A percentile compares a stretch with the other conserved stretches of the same genome.
Conservation (phyloP, 2,113 vertebrate genomes). For the Boleophthalmus pectinirostris region DNA sequence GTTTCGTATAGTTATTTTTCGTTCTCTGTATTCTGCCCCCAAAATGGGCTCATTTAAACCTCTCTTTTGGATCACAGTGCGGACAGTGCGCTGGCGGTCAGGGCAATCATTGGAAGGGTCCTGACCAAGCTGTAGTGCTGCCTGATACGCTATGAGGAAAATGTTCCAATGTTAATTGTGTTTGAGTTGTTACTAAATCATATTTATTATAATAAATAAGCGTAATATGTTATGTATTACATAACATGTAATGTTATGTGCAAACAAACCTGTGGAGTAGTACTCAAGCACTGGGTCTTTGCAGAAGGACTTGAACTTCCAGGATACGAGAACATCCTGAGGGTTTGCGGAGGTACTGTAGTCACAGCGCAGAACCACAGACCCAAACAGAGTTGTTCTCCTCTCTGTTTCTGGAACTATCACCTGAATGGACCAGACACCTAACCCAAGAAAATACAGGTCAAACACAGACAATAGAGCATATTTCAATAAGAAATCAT, state of each 20-base stretch:
- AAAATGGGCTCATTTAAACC: constrained; percentile 85
- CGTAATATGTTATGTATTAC: too few relatives aligned
- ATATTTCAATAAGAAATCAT: background rate
- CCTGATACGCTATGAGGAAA: constrained; percentile 83
- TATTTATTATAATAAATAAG: too few relatives aligned
- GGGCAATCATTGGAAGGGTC: constrained; percentile 90
- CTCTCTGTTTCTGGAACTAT: constrained; percentile 80
- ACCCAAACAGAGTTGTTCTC: constrained; percentile 86
- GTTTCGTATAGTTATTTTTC: constrained; percentile 93
- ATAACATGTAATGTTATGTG: background rate
- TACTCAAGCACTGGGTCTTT: constrained; percentile 95
- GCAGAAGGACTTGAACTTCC: constrained; percentile 96
- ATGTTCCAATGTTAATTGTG: background rate
- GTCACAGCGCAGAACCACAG: constrained; percentile 86
- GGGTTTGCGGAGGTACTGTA: constrained; percentile 88
- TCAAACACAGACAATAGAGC: background rate
- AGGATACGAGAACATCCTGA: constrained; percentile 88
- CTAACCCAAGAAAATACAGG: constrained; percentile 61
- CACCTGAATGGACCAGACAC: constrained; percentile 85
- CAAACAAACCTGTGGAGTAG: constrained; percentile 83
- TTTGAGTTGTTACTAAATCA: background rate
- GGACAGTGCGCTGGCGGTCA: constrained; percentile 86
- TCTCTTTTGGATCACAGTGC: constrained; percentile 87
- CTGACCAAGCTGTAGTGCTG: constrained; percentile 85
- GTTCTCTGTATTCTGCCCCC: constrained; percentile 86